Percentiles rank a stretch among this genome's conserved stretches.
phyloP scores from a whole-genome alignment of 2,113 vertebrate genomes.

The Phyllostomus discolor region DNA sequence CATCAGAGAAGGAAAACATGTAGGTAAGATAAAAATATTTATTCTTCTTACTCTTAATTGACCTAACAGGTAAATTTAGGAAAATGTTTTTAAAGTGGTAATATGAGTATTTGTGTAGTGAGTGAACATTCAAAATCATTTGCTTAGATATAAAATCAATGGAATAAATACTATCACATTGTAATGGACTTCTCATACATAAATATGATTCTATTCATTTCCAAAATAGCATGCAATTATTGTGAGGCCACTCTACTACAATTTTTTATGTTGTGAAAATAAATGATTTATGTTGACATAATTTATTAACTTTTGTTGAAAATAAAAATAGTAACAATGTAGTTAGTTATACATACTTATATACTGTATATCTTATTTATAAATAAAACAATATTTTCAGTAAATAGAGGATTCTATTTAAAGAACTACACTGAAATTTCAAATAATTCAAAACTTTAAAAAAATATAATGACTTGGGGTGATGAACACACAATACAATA shows the following conservation, averaged over 20 bases:
- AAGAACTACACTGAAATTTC: neutral
- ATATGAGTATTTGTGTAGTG: neutral
- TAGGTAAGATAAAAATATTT: neutral
- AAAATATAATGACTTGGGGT: neutral
- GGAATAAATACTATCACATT: neutral
- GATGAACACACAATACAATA: neutral
- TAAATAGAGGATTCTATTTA: neutral
- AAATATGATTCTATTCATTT: neutral
- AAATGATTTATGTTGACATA: neutral
- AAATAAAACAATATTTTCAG: neutral
- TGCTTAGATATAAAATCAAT: neutral
- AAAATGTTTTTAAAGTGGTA: neutral
- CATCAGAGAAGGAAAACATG: neutral
- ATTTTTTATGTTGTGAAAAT: neutral
- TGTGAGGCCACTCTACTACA: neutral
- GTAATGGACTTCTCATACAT: neutral
- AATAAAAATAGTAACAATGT: neutral
- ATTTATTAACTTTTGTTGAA: neutral
- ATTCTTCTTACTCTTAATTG: neutral
- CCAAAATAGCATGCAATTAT: neutral
- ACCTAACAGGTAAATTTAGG: neutral
- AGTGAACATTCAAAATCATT: neutral
- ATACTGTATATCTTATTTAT: neutral
- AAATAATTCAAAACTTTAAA: neutral
- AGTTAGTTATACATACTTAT: neutral